Evolutionary conservation across 2,113 vertebrate species (phyloP).

Genomic region (Aplodontia rufa): DNA sequence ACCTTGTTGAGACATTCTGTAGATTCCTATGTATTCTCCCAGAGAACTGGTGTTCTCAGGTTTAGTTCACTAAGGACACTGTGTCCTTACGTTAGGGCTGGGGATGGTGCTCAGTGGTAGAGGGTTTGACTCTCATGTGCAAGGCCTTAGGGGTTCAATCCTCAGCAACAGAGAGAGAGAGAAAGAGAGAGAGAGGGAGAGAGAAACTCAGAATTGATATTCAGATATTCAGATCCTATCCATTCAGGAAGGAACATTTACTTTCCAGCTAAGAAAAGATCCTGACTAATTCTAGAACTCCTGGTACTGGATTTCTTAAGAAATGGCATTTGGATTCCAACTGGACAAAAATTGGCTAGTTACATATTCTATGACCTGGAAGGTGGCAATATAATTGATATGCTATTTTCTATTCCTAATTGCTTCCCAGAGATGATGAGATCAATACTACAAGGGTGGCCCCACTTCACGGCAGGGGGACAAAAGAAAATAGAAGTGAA

Average conservation of each 20-base stretch:
- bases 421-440: background rate
- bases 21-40: background rate
- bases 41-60: background rate
- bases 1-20: background rate
- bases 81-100: background rate
- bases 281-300: background rate
- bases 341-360: background rate
- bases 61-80: conserved; percentile 3
- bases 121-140: no score
- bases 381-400: accelerated
- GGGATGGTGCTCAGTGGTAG: no score
- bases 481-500: conserved; percentile 12
- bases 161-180: background rate
- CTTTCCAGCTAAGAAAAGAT: background rate
- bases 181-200: background rate
- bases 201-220: background rate
- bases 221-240: background rate
- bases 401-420: background rate
- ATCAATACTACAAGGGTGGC: background rate
- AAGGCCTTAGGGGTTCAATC: no score
- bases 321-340: background rate
- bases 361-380: background rate
- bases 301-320: background rate
- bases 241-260: background rate
- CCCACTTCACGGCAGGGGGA: background rate